phyloP scores from a whole-genome alignment of 2,113 vertebrate species.

The Leptosomus discolor region DNA sequence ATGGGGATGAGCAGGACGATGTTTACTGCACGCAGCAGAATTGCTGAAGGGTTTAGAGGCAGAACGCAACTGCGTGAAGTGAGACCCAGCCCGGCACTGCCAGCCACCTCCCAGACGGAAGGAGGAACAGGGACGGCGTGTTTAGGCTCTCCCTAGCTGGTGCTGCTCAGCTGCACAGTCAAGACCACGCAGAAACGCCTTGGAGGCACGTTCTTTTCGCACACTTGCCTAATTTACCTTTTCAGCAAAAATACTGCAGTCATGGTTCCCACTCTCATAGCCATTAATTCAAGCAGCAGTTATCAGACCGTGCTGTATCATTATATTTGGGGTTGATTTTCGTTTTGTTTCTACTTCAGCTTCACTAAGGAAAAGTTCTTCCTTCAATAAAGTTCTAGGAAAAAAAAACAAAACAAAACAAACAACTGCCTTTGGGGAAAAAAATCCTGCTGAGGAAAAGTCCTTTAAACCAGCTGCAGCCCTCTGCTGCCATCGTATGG shows the following conservation, averaged over 20 bases:
- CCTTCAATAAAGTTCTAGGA: not conserved
- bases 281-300: not conserved
- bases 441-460: not conserved
- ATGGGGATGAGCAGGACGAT: not conserved
- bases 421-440: not conserved
- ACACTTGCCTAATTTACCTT: not conserved
- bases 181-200: not conserved
- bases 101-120: no score
- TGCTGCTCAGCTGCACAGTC: not conserved
- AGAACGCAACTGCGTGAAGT: not conserved
- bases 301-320: accelerated
- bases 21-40: accelerated
- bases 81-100: not conserved
- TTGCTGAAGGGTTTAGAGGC: not conserved
- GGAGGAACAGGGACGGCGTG: accelerated
- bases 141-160: not conserved
- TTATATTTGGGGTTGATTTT: not conserved
- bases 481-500: constrained; percentile 71
- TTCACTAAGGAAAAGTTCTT: not conserved
- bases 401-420: not conserved
- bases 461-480: not conserved
- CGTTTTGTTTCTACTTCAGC: not conserved
- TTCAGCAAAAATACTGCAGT: not conserved
- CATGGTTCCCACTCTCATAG: not conserved
- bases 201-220: not conserved